Conservation (phyloP, 2,888 invertebrate species). For the Cheilosia variabilis region DNA sequence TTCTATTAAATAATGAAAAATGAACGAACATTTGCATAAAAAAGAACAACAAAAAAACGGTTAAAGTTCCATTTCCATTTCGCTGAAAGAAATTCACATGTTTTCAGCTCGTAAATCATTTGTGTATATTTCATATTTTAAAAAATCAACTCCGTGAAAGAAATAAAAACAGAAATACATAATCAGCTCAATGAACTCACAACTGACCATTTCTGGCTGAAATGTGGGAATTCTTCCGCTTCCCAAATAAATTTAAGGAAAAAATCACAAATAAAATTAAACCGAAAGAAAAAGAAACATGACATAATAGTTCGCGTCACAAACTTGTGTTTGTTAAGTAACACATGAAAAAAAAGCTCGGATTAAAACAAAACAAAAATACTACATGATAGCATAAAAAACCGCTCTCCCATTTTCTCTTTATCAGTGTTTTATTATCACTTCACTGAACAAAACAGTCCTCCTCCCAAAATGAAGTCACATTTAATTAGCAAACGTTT, state of each 20-base stretch:
- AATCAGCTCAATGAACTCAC: slow-evolving; percentile 43
- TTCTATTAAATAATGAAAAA: no score
- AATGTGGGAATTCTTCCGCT: slow-evolving; percentile 15
- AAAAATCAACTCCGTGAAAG: not conserved
- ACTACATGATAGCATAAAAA: slow-evolving; percentile 17
- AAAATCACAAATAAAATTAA: not conserved
- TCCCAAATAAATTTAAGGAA: slow-evolving; percentile 8
- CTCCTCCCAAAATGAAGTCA: slow-evolving; percentile 31
- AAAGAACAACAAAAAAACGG: no score
- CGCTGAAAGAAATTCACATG: no score
- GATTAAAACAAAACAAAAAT: slow-evolving; percentile 14
- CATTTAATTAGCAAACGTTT: slow-evolving; percentile 35
- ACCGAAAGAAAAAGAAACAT: slow-evolving; percentile 13
- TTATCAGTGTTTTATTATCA: not conserved
- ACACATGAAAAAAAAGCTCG: not conserved
- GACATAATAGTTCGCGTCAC: slow-evolving; percentile 41
- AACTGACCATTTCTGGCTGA: slow-evolving; percentile 8
- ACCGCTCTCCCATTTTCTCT: slow-evolving; percentile 6
- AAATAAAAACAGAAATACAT: slow-evolving; percentile 5
- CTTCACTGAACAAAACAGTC: not conserved
- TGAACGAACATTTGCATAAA: no score
- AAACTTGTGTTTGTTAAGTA: slow-evolving; percentile 13
- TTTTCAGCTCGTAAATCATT: no score
- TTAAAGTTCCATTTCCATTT: not conserved
- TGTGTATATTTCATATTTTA: no score